These are phyloP conservation scores for Sprattus sprattus DNA, from an alignment of 2,113 vertebrate genomes.

Conservation along the genomic window DNA sequence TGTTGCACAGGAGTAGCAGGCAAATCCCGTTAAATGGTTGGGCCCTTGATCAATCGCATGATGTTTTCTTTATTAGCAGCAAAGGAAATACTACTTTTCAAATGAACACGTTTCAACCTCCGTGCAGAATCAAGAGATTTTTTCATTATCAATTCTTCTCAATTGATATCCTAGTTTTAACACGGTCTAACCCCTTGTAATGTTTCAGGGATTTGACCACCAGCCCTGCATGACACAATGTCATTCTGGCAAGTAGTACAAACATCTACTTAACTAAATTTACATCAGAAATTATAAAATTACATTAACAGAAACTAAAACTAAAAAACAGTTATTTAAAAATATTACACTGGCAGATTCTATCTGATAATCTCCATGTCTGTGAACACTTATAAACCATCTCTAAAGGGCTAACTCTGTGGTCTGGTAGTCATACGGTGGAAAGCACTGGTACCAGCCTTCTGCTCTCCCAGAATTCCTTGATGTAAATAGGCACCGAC, in stretches of 20 bases:
- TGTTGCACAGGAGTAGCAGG: conserved; percentile 19
- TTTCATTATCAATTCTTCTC: not conserved
- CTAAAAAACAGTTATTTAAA: conserved; percentile 26
- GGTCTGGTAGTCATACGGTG: not conserved
- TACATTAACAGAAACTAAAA: not conserved
- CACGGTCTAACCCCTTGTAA: not conserved
- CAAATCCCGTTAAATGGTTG: conserved; percentile 6
- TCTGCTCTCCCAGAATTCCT: conserved; percentile 6
- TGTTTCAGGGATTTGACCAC: conserved; percentile 25
- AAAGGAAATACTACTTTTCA: not conserved
- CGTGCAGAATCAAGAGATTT: conserved; percentile 9
- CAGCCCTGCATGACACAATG: conserved; percentile 24
- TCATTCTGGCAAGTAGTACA: conserved; percentile 26
- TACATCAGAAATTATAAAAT: conserved; percentile 25
- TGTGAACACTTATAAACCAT: not conserved
- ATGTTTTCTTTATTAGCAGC: not conserved
- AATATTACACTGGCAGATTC: conserved; percentile 11
- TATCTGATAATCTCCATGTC: not conserved
- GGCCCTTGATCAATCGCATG: not conserved
- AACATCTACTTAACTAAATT: conserved; percentile 1
- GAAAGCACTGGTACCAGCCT: conserved; percentile 8
- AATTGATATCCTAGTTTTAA: not conserved
- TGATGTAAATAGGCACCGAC: not conserved
- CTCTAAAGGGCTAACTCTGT: not conserved
- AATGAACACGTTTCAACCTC: not conserved